Evolutionary conservation across 2,797 vertebrate genomes (phyloP).

Genomic region (Macropus fuliginosus): DNA sequence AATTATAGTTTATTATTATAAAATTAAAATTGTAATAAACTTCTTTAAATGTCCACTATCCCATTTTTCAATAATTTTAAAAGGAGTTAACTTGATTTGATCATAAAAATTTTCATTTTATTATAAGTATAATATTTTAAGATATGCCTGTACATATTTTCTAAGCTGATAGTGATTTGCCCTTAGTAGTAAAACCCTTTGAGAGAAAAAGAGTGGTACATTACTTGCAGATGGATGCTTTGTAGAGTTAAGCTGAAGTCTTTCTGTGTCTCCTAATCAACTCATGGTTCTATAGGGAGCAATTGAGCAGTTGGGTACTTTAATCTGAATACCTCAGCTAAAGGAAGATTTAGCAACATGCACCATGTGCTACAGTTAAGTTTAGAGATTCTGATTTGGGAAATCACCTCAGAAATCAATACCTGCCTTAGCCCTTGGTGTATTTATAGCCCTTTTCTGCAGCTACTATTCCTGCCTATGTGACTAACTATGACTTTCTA

Average conservation of each 20-base stretch:
- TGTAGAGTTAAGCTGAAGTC: constrained; percentile 56
- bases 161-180: not conserved
- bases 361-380: constrained; percentile 59
- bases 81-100: not conserved
- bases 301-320: constrained; percentile 58
- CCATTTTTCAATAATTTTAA: not conserved
- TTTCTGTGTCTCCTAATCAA: constrained; percentile 47
- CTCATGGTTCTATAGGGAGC: constrained; percentile 58
- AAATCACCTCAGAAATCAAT: constrained; percentile 66
- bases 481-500: not conserved
- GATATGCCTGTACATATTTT: not conserved
- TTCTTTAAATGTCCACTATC: not conserved
- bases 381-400: constrained; percentile 67
- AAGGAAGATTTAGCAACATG: constrained; percentile 52
- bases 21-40: too few relatives aligned
- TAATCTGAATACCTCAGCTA: constrained; percentile 58
- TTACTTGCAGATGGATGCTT: constrained; percentile 24
- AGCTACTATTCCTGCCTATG: not conserved
- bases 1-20: too few relatives aligned
- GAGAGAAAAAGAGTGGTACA: not conserved
- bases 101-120: not conserved
- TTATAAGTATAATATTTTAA: constrained; percentile 20
- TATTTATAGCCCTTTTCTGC: constrained; percentile 31
- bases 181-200: not conserved
- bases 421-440: constrained; percentile 28